These are phyloP conservation scores for Hoplostethus atlanticus DNA, from an alignment of 2,797 vertebrate species.

Conservation along the genomic window DNA sequence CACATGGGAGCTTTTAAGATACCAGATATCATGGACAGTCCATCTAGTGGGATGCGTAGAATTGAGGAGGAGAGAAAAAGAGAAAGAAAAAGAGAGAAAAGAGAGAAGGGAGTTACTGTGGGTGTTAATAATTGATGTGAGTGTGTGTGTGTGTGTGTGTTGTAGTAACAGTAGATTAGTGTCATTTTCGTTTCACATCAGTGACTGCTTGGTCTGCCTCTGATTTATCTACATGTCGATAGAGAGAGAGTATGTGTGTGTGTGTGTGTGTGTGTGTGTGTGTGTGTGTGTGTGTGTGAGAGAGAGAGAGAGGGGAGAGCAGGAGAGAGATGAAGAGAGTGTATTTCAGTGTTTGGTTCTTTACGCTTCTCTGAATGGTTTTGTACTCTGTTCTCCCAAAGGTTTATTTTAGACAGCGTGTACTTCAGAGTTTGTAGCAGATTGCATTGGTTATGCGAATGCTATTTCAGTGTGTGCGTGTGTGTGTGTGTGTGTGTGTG, in stretches of 20 bases:
- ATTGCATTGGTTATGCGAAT: constrained; percentile 65
- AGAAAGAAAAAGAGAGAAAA: constrained; percentile 37
- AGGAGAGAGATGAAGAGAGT: constrained; percentile 58
- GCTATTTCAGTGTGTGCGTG: not conserved
- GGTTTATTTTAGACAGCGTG: constrained; percentile 66
- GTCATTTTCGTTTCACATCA: constrained; percentile 78
- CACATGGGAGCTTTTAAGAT: constrained; percentile 69
- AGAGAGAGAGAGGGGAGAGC: constrained; percentile 17
- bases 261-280: too few relatives aligned
- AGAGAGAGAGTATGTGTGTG: constrained; percentile 22
- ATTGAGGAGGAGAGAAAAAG: constrained; percentile 48
- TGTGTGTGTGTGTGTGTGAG: constrained; percentile 26
- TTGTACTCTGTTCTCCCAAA: constrained; percentile 70
- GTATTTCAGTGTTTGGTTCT: constrained; percentile 77
- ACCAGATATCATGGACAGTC: constrained; percentile 46
- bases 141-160: constrained; percentile 50
- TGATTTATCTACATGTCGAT: constrained; percentile 75
- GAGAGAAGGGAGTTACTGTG: constrained; percentile 62
- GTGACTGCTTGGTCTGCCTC: constrained; percentile 65
- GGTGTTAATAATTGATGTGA: constrained; percentile 78
- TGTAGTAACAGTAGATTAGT: constrained; percentile 78
- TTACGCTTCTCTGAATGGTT: constrained; percentile 73
- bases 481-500: constrained; percentile 9
- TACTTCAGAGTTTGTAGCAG: constrained; percentile 63
- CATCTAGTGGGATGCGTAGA: constrained; percentile 55